Evolutionary conservation across 2,113 vertebrate species (phyloP), one percentile per base, ranked within the genome.

Genomic region (Pachyramphus minor): DNA sequence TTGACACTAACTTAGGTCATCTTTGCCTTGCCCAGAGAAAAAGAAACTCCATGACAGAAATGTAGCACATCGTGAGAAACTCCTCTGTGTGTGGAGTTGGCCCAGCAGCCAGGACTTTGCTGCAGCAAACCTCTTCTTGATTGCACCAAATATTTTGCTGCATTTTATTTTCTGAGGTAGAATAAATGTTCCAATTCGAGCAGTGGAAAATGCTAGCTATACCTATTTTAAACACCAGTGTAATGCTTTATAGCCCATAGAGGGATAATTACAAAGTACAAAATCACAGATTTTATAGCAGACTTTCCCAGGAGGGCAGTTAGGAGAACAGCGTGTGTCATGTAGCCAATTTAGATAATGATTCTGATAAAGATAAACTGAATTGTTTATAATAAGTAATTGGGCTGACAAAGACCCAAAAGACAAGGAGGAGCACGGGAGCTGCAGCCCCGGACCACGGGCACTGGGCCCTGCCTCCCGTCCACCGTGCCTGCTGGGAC

Each of bases 261-360:
- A 99, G 99, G 98, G 98, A 98, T 99, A 98, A 98, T 98, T 99
- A 99, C 98, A 98, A 98, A 99, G 98, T 98, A 98, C 98, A 98
- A 98, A 98, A 97, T 98, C 99, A 86, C 72, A 76, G 97, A 97
- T 96, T 98, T 98, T 98, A 98, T 96, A 97, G 97, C 97, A 94
- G 95, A 79, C 95, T 96, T 96, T 98, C 99, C 99, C 99, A 94
- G 94, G 99, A 99, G 99, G 97, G 96, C 98, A 98, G 98, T 99
- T 99, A 99, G 98, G 97, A 97, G 96, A 97, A 98, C 98, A 97
- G 98, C 98, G 98, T 98, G 99, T 99, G 99, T 99, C 99, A 99
- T 98, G 98, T 99, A 97, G 97, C 98, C 99, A 99, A 99, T 99
- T 99, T 99, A 99, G 99, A 98, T 99, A 99, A 99, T 99, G 99